phyloP scores from a whole-genome alignment of 2,113 vertebrate genomes.

The Cinclus mexicanus region DNA sequence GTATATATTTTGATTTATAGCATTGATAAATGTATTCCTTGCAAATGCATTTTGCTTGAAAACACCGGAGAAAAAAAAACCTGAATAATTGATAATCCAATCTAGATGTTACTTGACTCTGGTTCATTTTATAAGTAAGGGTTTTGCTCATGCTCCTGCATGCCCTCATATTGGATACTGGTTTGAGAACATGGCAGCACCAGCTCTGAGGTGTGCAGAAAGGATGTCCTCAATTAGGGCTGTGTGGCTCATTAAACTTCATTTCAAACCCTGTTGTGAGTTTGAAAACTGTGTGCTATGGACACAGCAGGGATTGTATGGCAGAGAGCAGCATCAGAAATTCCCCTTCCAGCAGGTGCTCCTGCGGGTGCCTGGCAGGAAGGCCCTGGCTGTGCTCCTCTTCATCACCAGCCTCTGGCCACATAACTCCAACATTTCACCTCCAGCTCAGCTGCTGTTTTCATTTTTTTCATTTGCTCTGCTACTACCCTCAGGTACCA shows the following conservation, averaged over 20 bases:
- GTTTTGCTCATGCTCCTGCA: not conserved
- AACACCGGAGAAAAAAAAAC: not conserved
- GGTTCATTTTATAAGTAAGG: not conserved
- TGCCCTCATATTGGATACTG: rapidly evolving
- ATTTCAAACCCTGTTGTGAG: not conserved
- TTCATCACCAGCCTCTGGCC: not conserved
- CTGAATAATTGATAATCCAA: not conserved
- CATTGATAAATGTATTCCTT: not conserved
- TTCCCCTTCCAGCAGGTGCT: not conserved
- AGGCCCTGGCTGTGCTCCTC: not conserved
- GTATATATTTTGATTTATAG: not conserved
- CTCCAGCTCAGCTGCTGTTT: not conserved
- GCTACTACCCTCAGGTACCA: not conserved
- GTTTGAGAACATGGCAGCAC: not conserved
- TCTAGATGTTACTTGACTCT: not conserved
- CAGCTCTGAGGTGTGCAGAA: not conserved
- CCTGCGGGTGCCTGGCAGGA: not conserved
- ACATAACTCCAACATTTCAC: not conserved
- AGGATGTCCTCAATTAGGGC: not conserved
- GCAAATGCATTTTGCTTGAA: not conserved
- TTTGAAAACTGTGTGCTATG: not conserved
- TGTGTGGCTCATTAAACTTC: not conserved
- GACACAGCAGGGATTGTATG: not conserved
- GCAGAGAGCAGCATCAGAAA: not conserved
- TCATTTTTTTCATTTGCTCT: not conserved